A percentile compares a stretch with the other conserved stretches of the same genome.
Evolutionary conservation across 2,113 vertebrate genomes (phyloP).

Genomic region (Panthera leo): DNA sequence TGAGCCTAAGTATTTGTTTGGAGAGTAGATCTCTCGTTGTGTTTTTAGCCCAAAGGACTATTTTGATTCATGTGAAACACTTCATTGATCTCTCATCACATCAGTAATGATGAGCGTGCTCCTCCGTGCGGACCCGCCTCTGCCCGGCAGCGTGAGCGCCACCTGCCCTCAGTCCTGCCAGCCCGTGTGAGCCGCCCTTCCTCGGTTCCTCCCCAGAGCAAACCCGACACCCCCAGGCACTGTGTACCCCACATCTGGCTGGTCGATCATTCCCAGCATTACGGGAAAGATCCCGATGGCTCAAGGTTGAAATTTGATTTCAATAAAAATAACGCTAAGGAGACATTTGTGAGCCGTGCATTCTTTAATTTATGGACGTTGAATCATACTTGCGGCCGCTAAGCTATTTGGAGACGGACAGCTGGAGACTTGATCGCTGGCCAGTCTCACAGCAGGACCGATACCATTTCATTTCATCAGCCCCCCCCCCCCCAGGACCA

Average conservation of each 20-base stretch:
- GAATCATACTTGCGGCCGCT: constrained; percentile 48
- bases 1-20: too few relatives aligned
- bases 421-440: neutral
- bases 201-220: constrained; percentile 43
- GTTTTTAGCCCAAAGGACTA: neutral
- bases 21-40: neutral
- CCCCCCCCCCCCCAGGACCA: neutral
- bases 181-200: accelerated
- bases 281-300: neutral
- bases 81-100: neutral
- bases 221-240: neutral
- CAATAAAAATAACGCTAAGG: constrained; percentile 30
- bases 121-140: accelerated
- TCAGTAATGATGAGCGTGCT: neutral
- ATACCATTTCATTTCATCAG: constrained; percentile 27
- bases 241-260: constrained; percentile 55
- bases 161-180: too few relatives aligned
- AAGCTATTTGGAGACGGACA: constrained; percentile 46
- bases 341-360: neutral
- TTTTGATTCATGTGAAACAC: neutral
- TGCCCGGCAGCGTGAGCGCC: accelerated
- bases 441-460: constrained; percentile 4
- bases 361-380: constrained; percentile 61
- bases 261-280: constrained; percentile 56
- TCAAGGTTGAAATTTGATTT: constrained; percentile 72